These are phyloP conservation scores for Nymphalis urticae DNA, from an alignment of 2,888 invertebrate species.

Conservation along the genomic window DNA sequence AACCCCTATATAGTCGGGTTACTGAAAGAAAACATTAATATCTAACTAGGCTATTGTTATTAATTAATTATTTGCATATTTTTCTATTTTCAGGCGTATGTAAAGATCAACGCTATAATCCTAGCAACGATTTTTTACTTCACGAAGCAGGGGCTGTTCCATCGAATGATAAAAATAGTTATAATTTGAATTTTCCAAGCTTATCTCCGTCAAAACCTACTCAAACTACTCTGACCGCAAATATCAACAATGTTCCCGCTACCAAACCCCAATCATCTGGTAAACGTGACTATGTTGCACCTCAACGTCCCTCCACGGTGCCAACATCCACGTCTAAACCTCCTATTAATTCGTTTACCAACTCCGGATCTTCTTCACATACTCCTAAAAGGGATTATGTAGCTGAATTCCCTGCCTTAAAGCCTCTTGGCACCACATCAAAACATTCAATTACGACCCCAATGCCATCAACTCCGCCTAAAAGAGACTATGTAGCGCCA, in stretches of 20 bases:
- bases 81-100: constrained; percentile 52
- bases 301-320: constrained; percentile 52
- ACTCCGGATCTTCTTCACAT: constrained; percentile 29
- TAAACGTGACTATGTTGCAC: constrained; percentile 63
- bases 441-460: constrained; percentile 27
- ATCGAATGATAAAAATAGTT: constrained; percentile 53
- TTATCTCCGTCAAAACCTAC: constrained; percentile 41
- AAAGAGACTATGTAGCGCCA: constrained; percentile 51
- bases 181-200: constrained; percentile 52
- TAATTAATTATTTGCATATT: neutral
- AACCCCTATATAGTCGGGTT: no score
- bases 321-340: constrained; percentile 34
- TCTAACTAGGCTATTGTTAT: no score
- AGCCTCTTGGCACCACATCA: constrained; percentile 36
- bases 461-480: constrained; percentile 42
- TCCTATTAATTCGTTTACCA: constrained; percentile 33
- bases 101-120: constrained; percentile 53
- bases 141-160: constrained; percentile 60
- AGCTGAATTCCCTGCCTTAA: constrained; percentile 47
- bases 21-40: no score
- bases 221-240: constrained; percentile 32
- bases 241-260: constrained; percentile 28
- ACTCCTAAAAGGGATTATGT: constrained; percentile 54
- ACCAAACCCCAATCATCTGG: constrained; percentile 42
- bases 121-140: constrained; percentile 65